Evolutionary conservation across 2,113 vertebrate species (phyloP).

Genomic region (Falco punctatus): DNA sequence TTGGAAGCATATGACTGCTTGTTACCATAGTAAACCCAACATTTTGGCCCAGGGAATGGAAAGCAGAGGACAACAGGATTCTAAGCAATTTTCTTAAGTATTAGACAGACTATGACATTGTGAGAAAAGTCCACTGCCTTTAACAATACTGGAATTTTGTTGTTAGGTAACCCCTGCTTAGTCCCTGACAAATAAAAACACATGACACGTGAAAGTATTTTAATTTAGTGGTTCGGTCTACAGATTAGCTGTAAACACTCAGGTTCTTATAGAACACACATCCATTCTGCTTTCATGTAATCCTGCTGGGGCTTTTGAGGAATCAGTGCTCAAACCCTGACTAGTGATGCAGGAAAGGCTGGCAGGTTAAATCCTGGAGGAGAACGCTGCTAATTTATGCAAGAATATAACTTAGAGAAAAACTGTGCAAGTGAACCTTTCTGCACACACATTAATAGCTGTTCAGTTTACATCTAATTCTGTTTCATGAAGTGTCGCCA

Average conservation of each 20-base stretch:
- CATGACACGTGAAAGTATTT: background rate
- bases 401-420: background rate
- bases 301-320: background rate
- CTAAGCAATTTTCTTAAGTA: background rate
- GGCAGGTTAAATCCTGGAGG: background rate
- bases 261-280: background rate
- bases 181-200: background rate
- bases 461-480: background rate
- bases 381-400: background rate
- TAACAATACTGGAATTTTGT: background rate
- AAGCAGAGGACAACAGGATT: background rate
- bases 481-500: background rate
- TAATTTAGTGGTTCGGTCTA: background rate
- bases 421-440: background rate
- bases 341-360: background rate
- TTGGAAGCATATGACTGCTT: background rate
- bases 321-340: background rate
- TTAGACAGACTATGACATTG: background rate
- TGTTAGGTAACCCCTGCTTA: background rate
- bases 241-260: background rate
- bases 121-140: background rate
- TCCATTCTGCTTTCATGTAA: background rate
- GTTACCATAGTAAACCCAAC: background rate
- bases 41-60: background rate
- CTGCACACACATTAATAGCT: background rate